phyloP scores from a whole-genome alignment of 2,888 invertebrate genomes.

The Ypsolopha scabrella region DNA sequence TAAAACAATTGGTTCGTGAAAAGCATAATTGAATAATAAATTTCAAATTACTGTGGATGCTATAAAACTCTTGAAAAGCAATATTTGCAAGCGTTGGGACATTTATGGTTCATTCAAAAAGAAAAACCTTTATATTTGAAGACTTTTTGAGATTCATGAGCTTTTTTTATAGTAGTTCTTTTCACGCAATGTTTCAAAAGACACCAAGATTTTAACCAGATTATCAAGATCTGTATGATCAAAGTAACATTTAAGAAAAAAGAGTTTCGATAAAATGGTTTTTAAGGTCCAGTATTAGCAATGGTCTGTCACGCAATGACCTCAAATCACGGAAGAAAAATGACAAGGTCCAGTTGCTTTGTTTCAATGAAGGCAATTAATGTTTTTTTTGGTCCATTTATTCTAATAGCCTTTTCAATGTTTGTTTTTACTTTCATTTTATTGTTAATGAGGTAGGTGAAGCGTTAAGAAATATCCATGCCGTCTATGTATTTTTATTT shows the following conservation, averaged over 20 bases:
- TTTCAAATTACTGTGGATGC: not conserved
- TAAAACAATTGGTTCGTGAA: not conserved
- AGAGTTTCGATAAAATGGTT: too few species aligned
- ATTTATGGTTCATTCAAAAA: not conserved
- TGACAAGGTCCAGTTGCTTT: slow-evolving; percentile 45
- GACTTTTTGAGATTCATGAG: too few species aligned
- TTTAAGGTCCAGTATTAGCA: slow-evolving; percentile 31
- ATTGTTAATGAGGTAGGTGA: too few species aligned
- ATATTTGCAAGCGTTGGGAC: not conserved
- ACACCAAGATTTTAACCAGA: too few species aligned
- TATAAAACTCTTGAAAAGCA: not conserved
- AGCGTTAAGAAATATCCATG: too few species aligned
- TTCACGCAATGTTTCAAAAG: too few species aligned
- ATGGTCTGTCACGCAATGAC: slow-evolving; percentile 47
- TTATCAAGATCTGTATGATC: too few species aligned
- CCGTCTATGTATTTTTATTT: too few species aligned
- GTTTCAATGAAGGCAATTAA: slow-evolving; percentile 36
- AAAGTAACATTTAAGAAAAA: too few species aligned
- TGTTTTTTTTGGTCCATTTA: slow-evolving; percentile 34
- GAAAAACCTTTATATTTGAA: too few species aligned
- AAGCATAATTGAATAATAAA: not conserved
- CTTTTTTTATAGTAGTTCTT: too few species aligned
- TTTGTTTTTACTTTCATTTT: too few species aligned
- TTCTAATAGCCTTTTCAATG: not conserved
- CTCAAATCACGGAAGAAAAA: slow-evolving; percentile 61